Percentiles rank a stretch among this genome's conserved stretches.
Evolutionary conservation across 2,113 vertebrate genomes (phyloP).

Genomic region (Sceloporus tristichus): DNA sequence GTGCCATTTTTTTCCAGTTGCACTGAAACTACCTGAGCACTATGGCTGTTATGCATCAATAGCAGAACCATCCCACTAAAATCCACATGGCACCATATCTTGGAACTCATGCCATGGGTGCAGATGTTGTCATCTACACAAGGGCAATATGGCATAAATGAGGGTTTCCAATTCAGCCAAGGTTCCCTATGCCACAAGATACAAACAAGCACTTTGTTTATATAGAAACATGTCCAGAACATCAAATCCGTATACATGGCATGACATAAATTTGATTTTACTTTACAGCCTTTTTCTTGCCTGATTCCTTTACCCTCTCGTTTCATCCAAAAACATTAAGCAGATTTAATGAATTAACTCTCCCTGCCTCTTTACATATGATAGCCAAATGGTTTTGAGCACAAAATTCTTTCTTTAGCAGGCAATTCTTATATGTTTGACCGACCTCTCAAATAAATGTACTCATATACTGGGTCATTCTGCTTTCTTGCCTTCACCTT

Average conservation of each 20-base stretch:
- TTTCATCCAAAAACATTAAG: not conserved
- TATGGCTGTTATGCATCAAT: not conserved
- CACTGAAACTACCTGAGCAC: not conserved
- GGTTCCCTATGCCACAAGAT: not conserved
- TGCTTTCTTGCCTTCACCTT: slow-evolving; percentile 43
- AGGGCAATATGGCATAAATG: not conserved
- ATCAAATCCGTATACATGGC: not conserved
- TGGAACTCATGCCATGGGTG: not conserved
- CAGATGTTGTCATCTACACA: not conserved
- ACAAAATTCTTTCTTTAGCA: slow-evolving; percentile 54
- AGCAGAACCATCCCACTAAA: not conserved
- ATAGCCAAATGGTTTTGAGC: slow-evolving; percentile 45
- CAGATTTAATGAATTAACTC: not conserved
- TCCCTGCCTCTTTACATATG: not conserved
- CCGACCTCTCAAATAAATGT: not conserved
- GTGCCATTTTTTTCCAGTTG: slow-evolving; percentile 8
- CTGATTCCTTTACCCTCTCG: not conserved
- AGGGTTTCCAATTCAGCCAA: not conserved
- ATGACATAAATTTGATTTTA: not conserved
- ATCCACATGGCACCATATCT: slow-evolving; percentile 7
- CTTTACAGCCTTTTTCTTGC: not conserved
- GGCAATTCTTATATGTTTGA: slow-evolving; percentile 51
- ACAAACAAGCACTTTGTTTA: not conserved
- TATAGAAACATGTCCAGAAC: not conserved
- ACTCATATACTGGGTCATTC: not conserved